Conservation (phyloP, 1,140 invertebrate genomes). For the Calosoma granatense region DNA sequence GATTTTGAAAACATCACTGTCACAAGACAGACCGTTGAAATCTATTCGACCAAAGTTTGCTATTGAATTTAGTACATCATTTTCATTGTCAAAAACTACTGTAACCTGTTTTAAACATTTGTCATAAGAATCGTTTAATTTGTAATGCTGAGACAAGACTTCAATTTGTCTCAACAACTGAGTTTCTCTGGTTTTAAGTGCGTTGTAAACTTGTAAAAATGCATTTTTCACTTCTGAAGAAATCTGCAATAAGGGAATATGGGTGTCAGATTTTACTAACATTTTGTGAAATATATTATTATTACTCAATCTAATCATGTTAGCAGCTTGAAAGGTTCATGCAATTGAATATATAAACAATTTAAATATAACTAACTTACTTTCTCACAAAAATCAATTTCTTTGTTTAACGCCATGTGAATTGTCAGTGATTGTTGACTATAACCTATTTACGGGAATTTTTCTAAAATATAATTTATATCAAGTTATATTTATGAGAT, state of each 20-base stretch:
- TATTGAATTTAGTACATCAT: constrained; percentile 3
- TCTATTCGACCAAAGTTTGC: background rate
- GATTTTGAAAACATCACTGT: constrained; percentile 4
- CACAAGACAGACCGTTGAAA: constrained; percentile 1
- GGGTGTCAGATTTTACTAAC: background rate
- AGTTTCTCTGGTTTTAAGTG: constrained; percentile 15
- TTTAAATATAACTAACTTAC: no score
- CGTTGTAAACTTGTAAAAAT: constrained; percentile 15
- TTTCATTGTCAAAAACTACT: background rate
- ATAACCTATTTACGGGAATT: no score
- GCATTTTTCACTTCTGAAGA: constrained; percentile 4
- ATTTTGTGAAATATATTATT: no score
- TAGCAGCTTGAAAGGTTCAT: no score
- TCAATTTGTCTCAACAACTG: constrained; percentile 18
- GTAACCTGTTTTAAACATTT: constrained; percentile 1
- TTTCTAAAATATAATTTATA: no score
- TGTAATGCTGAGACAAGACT: constrained; percentile 17
- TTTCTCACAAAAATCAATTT: constrained; percentile 25
- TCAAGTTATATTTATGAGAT: no score
- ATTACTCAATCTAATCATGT: no score
- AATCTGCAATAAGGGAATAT: constrained; percentile 7
- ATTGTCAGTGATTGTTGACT: no score
- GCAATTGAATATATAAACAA: no score
- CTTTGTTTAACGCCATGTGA: background rate
- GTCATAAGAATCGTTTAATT: background rate